Conservation (phyloP, 2,888 invertebrate species). For the Thereva unica region DNA sequence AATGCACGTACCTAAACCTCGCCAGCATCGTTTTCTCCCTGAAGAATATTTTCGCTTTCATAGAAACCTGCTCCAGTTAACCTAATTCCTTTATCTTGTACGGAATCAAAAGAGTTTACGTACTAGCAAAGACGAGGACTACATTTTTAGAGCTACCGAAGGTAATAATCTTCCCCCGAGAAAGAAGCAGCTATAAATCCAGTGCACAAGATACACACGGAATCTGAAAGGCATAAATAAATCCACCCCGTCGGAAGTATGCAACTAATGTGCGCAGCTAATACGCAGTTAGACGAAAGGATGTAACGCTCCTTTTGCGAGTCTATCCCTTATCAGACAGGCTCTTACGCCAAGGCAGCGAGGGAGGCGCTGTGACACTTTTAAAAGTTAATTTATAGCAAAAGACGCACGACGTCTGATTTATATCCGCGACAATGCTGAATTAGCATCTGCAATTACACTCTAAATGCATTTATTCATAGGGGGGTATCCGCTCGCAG, state of each 20-base stretch:
- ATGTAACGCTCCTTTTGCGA: slow-evolving; percentile 1
- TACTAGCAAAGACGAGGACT: slow-evolving; percentile 8
- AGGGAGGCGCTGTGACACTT: slow-evolving; percentile 39
- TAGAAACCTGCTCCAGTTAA: slow-evolving; percentile 4
- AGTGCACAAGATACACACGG: slow-evolving; percentile 1
- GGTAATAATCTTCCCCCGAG: slow-evolving; percentile 7
- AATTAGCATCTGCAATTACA: slow-evolving; percentile 46
- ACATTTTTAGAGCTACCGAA: background rate
- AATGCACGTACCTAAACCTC: too few relatives aligned
- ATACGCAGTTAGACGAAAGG: slow-evolving; percentile 15
- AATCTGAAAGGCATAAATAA: slow-evolving; percentile 33
- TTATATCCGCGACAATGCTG: slow-evolving; percentile 43
- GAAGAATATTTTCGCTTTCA: too few relatives aligned
- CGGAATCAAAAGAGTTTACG: slow-evolving; percentile 19
- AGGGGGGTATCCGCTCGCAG: slow-evolving; percentile 30
- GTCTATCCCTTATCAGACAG: background rate
- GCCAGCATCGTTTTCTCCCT: too few relatives aligned
- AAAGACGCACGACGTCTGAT: slow-evolving; percentile 42
- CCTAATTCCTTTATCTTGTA: slow-evolving; percentile 19
- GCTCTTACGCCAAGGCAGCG: background rate
- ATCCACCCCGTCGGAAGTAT: slow-evolving; percentile 23
- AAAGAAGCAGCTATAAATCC: slow-evolving; percentile 18
- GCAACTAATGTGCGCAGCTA: slow-evolving; percentile 8
- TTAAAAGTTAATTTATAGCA: slow-evolving; percentile 44
- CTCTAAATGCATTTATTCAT: slow-evolving; percentile 44